These are phyloP conservation scores for Gymnoscopelus microlampas DNA, from an alignment of 2,797 vertebrate genomes.

Conservation along the genomic window DNA sequence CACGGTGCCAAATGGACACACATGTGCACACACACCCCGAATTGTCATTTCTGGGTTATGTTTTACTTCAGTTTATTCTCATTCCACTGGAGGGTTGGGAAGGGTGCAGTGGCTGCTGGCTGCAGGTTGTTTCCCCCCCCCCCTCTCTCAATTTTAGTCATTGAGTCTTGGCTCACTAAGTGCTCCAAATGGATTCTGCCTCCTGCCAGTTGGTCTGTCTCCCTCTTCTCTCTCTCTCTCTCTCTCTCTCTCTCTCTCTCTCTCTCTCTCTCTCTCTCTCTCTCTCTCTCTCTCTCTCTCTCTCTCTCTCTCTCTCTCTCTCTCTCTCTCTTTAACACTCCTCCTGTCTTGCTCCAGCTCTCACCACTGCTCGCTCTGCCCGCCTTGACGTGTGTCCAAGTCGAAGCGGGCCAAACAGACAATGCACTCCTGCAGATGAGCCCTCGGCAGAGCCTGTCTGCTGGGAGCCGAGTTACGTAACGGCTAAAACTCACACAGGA, in stretches of 20 bases:
- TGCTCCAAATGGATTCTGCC: conserved; percentile 71
- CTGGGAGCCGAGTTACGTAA: conserved; percentile 23
- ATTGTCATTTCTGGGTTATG: conserved; percentile 52
- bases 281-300: conserved; percentile 3
- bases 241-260: conserved; percentile 5
- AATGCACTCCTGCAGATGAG: conserved; percentile 34
- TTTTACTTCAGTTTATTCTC: conserved; percentile 52
- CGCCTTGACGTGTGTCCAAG: conserved; percentile 54
- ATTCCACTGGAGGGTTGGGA: conserved; percentile 36
- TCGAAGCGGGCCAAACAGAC: conserved; percentile 45
- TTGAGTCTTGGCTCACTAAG: conserved; percentile 69
- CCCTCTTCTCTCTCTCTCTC: conserved; percentile 1
- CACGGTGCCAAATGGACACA: conserved; percentile 26
- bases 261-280: conserved; percentile 30
- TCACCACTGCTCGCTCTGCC: conserved; percentile 18
- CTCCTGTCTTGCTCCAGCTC: conserved; percentile 27
- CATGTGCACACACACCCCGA: conserved; percentile 5
- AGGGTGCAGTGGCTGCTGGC: conserved; percentile 36
- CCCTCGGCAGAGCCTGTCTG: conserved; percentile 3
- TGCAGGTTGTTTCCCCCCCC: conserved; percentile 60
- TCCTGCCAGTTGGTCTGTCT: conserved; percentile 51
- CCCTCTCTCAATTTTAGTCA: conserved; percentile 55
- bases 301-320: conserved; percentile 28
- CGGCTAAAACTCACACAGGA: conserved; percentile 15
- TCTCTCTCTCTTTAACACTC: conserved; percentile 12